Percentiles rank a stretch among this genome's conserved stretches.
Evolutionary conservation across 2,113 vertebrate species (phyloP).

Genomic region (Oreamnos americanus): DNA sequence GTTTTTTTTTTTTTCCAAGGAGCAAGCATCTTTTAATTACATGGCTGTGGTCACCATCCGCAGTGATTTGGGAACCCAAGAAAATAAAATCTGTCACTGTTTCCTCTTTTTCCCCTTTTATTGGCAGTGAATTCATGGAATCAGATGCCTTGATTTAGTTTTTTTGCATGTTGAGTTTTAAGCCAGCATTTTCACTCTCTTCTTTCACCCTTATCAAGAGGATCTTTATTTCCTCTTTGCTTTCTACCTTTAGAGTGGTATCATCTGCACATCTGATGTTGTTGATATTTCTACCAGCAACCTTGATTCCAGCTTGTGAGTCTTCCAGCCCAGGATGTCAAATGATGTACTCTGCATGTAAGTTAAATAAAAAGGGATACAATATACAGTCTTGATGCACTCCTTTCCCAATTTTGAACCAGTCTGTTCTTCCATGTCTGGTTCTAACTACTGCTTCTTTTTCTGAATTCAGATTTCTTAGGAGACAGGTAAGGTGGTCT

Average conservation of each 20-base stretch:
- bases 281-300: neutral
- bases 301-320: neutral
- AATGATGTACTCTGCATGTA: neutral
- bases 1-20: neutral
- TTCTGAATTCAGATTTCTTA: neutral
- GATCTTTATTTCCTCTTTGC: neutral
- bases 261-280: neutral
- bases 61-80: neutral
- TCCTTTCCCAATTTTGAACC: neutral
- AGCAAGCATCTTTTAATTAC: neutral
- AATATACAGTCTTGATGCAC: neutral
- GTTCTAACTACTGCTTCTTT: neutral
- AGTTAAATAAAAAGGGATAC: neutral
- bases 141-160: neutral
- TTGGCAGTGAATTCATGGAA: rapidly evolving
- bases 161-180: neutral
- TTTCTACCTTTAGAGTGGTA: neutral
- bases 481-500: neutral
- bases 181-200: rapidly evolving
- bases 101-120: neutral
- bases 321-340: neutral
- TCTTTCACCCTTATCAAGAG: neutral
- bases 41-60: neutral
- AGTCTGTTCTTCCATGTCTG: neutral
- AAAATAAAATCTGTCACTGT: neutral